Conservation (phyloP, 2,113 vertebrate genomes). For the Pelmatolapia mariae region DNA sequence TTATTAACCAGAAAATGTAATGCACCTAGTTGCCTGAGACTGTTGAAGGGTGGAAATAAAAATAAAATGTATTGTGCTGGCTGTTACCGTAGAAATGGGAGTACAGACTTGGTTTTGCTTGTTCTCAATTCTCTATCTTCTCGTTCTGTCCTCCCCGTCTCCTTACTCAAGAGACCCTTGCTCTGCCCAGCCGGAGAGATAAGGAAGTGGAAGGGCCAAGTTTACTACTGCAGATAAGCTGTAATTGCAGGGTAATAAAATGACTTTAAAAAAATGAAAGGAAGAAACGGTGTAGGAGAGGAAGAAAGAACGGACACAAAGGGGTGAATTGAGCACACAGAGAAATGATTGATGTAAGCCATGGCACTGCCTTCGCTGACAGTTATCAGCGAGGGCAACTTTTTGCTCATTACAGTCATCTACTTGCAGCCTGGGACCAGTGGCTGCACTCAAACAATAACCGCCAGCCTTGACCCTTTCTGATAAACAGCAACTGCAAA, state of each 20-base stretch:
- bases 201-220: conserved; percentile 57
- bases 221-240: conserved; percentile 65
- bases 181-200: conserved; percentile 50
- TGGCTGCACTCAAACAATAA: conserved; percentile 46
- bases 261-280: neutral
- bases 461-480: conserved; percentile 56
- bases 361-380: conserved; percentile 30
- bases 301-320: conserved; percentile 39
- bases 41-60: conserved; percentile 1
- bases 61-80: neutral
- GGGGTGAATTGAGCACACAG: conserved; percentile 30
- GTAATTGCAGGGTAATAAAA: conserved; percentile 69
- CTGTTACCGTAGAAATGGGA: neutral
- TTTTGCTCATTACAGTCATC: conserved; percentile 35
- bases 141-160: conserved; percentile 25
- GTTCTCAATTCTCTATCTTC: neutral
- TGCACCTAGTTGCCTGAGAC: neutral
- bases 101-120: neutral
- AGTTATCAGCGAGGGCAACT: conserved; percentile 43
- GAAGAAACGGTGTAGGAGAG: conserved; percentile 12
- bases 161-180: conserved; percentile 63
- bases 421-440: conserved; percentile 21
- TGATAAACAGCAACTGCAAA: conserved; percentile 58
- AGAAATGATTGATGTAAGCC: conserved; percentile 54
- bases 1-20: neutral